phyloP scores from a whole-genome alignment of 2,888 invertebrate species.

The Meandrusa payeni region DNA sequence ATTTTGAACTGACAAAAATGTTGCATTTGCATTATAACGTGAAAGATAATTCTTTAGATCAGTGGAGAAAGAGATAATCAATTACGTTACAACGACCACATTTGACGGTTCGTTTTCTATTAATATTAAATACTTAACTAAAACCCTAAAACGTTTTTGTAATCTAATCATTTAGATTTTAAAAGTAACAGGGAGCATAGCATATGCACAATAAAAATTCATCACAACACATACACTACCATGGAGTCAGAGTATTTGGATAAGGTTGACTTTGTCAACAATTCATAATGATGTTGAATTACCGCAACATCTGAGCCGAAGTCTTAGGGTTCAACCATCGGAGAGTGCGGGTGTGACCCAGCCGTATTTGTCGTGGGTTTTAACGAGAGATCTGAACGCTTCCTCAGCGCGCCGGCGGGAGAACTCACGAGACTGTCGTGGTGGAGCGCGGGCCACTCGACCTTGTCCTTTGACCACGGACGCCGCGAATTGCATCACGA shows the following conservation, averaged over 20 bases:
- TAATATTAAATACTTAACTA: too few relatives aligned
- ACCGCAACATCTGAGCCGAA: background rate
- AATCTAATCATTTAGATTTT: slow-evolving; percentile 4
- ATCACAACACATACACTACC: slow-evolving; percentile 18
- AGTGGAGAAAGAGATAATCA: too few relatives aligned
- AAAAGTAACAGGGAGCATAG: slow-evolving; percentile 7
- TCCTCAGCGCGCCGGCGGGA: slow-evolving; percentile 91
- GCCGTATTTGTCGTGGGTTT: slow-evolving; percentile 94
- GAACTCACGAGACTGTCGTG: slow-evolving; percentile 89
- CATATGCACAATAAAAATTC: slow-evolving; percentile 13
- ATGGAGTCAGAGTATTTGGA: slow-evolving; percentile 10
- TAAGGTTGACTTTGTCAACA: slow-evolving; percentile 1
- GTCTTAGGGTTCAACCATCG: slow-evolving; percentile 85
- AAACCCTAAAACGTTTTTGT: background rate
- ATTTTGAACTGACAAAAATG: too few relatives aligned
- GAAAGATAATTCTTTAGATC: too few relatives aligned
- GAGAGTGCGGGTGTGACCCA: slow-evolving; percentile 94
- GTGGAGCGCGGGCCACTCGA: slow-evolving; percentile 89
- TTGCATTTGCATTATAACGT: too few relatives aligned
- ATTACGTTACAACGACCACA: too few relatives aligned
- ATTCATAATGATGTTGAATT: slow-evolving; percentile 1
- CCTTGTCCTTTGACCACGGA: slow-evolving; percentile 94
- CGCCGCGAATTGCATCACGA: slow-evolving; percentile 94
- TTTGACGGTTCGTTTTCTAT: too few relatives aligned
- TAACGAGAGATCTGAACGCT: slow-evolving; percentile 92